Evolutionary conservation across 1,140 invertebrate genomes (phyloP).

Genomic region (Nasonia giraulti): DNA sequence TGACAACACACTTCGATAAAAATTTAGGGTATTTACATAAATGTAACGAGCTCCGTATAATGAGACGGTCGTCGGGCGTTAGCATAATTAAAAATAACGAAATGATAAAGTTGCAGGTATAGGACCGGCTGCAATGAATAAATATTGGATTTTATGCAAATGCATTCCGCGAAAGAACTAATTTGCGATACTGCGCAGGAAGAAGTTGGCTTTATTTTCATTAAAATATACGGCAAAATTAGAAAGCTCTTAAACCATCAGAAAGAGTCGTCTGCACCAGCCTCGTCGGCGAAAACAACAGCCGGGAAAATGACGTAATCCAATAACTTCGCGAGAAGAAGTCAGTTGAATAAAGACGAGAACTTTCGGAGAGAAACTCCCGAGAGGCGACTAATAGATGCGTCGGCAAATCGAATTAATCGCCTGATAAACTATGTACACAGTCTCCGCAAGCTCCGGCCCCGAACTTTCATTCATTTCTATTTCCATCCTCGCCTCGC

Average conservation of each 20-base stretch:
- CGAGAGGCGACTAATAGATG: not conserved
- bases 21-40: too few species aligned
- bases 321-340: not conserved
- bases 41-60: too few species aligned
- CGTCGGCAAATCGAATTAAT: not conserved
- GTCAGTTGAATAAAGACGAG: not conserved
- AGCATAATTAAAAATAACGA: too few species aligned
- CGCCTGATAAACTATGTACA: not conserved
- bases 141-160: too few species aligned
- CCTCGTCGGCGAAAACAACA: not conserved
- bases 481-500: not conserved
- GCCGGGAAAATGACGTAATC: not conserved
- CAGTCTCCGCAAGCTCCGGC: too few species aligned
- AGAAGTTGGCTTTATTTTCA: not conserved
- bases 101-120: too few species aligned
- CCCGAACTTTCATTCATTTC: too few species aligned
- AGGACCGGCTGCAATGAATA: too few species aligned
- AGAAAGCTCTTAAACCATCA: not conserved
- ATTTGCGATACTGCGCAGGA: not conserved
- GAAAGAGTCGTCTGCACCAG: not conserved
- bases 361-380: not conserved
- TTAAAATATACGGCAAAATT: not conserved
- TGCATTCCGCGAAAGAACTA: not conserved
- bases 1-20: not conserved
- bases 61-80: too few species aligned